Base-by-base conservation (phyloP, 2,888 invertebrate genomes). In the Corythucha ciliata region DNA sequence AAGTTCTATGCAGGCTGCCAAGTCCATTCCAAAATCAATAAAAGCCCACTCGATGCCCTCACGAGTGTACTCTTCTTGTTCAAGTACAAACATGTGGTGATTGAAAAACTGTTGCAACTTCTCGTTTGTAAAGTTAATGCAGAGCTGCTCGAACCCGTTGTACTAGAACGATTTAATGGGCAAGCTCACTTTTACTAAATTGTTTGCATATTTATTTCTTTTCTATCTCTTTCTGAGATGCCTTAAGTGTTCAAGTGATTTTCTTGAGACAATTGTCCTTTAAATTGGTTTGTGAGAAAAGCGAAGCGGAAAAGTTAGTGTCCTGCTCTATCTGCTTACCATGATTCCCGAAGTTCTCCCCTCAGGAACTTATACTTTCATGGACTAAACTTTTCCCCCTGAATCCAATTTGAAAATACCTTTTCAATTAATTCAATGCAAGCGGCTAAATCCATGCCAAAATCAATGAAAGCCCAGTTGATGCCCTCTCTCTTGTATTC, bases 391-490 rank as follows among this genome's bases (percentile, higher is more conserved):
- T n/a, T n/a, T n/a, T n/a, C n/a, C n/a, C n/a, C n/a, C 10, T 12
- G 10, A 20, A 18, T n/a, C 40, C 16, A n/a, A n/a, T 39, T 39
- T 21, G 40, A 20, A 39, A 24, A 33, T 58, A 90, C 91, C 90
- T 93, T 93, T 79, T 93, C 93, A 71, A 94, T 92, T 65, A 97
- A 81, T 72, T 96, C 94, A 74, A 97, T 96, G 79, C 94, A 96
- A 74, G 92, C 89, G 69, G 90, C 80, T 73, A 97, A 80, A 74
- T 97, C 96, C 88, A 97, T 92, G 73, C 96, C 96, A 72, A 97
- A 97, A 77, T 97, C 96, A 77, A 97, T 96, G 76, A 96, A 97
- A 70, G 81, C 82, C 96, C 96, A 97, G 67, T 85, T 79, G 74
- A 97, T 96, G 68, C 94, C 94, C 75, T 97, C 96, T 68, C 77